These are phyloP conservation scores for Bubo scandiacus DNA, from an alignment of 2,113 vertebrate genomes.

Conservation along the genomic window DNA sequence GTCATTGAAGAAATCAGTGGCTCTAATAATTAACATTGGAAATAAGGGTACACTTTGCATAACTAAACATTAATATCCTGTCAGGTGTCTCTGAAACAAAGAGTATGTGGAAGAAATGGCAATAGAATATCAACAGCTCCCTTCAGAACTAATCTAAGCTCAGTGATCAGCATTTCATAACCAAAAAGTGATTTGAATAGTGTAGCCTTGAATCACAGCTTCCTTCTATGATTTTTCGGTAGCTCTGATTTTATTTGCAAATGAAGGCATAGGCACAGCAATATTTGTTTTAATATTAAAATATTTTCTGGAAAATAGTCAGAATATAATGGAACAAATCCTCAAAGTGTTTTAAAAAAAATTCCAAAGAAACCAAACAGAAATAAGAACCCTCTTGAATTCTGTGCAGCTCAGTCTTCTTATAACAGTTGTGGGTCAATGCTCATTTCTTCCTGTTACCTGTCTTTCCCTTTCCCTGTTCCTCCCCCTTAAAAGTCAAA, in stretches of 20 bases:
- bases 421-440: background rate
- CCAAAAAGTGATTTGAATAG: constrained; percentile 15
- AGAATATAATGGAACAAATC: background rate
- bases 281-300: background rate
- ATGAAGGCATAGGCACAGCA: background rate
- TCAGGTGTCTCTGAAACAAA: constrained; percentile 34
- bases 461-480: background rate
- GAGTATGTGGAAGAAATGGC: background rate
- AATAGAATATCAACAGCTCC: background rate
- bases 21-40: background rate
- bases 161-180: background rate
- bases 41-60: background rate
- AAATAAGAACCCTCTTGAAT: background rate
- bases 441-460: background rate
- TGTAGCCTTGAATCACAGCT: background rate
- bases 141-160: background rate
- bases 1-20: background rate
- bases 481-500: background rate
- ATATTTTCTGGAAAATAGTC: background rate
- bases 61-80: constrained; percentile 21
- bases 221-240: background rate
- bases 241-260: constrained; percentile 16
- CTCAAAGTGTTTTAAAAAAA: background rate
- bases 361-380: no score
- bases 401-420: background rate